phyloP scores from a whole-genome alignment of 1,140 invertebrate species.

The Elymnias hypermnestra region DNA sequence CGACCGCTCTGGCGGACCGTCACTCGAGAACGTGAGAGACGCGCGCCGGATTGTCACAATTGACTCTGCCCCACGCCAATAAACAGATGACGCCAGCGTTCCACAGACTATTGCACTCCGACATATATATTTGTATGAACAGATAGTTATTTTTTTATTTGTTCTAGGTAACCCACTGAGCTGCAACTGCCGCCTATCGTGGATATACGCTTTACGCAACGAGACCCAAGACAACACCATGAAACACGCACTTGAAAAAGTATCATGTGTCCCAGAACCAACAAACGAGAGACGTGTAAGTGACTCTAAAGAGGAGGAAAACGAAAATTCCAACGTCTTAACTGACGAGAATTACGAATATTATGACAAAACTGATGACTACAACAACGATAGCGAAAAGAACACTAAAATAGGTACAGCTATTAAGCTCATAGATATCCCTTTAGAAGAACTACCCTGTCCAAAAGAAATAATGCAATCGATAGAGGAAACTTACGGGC shows the following conservation, averaged over 20 bases:
- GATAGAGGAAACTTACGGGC: constrained; percentile 59
- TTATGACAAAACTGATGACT: constrained; percentile 58
- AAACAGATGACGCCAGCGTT: too few relatives aligned
- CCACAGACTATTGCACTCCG: too few relatives aligned
- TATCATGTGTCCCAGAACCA: constrained; percentile 72
- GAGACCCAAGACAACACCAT: constrained; percentile 78
- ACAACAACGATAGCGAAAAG: constrained; percentile 33
- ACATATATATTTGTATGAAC: too few relatives aligned
- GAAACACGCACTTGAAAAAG: constrained; percentile 76
- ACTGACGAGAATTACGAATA: constrained; percentile 60
- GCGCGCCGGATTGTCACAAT: too few relatives aligned
- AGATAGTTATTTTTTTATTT: constrained; percentile 36
- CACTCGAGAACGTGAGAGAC: too few relatives aligned
- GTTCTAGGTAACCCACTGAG: constrained; percentile 80
- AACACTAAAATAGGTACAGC: constrained; percentile 43
- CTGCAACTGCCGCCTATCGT: constrained; percentile 81
- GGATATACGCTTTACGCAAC: constrained; percentile 79
- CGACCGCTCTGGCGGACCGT: too few relatives aligned
- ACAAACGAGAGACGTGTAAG: constrained; percentile 35
- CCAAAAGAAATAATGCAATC: constrained; percentile 62
- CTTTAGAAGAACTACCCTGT: constrained; percentile 56
- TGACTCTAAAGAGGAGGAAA: constrained; percentile 36
- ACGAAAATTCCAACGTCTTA: constrained; percentile 37
- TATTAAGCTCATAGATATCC: constrained; percentile 52
- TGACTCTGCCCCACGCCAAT: too few relatives aligned